Conservation (phyloP, 53 echinoderm and acorn worm species). For the Holothuria leucospilota region DNA sequence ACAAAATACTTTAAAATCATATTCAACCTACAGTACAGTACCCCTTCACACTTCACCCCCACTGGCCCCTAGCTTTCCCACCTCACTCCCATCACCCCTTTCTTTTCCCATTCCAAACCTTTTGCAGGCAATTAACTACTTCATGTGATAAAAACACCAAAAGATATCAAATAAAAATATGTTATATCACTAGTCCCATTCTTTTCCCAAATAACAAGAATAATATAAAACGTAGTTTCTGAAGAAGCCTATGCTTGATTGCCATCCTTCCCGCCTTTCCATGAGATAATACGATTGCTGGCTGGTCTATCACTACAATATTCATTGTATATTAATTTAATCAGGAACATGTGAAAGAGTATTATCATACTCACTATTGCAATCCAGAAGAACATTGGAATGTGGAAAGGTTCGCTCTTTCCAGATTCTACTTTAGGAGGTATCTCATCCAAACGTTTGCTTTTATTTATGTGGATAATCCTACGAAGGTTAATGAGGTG, state of each 20-base stretch:
- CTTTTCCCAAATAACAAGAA: too few species aligned
- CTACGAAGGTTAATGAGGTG: slow-evolving; percentile 81
- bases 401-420: slow-evolving; percentile 72
- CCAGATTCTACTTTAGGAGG: slow-evolving; percentile 44
- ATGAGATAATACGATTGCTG: slow-evolving; percentile 31
- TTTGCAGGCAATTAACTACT: too few species aligned
- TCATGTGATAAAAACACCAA: too few species aligned
- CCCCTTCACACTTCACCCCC: too few species aligned
- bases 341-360: slow-evolving; percentile 81
- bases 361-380: slow-evolving; percentile 78
- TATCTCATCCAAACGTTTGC: slow-evolving; percentile 81
- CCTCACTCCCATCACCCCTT: too few species aligned
- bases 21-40: too few species aligned
- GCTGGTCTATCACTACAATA: slow-evolving; percentile 67
- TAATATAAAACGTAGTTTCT: too few species aligned
- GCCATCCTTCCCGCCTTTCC: slow-evolving; percentile 20
- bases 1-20: too few species aligned
- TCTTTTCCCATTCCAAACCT: too few species aligned
- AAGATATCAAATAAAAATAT: too few species aligned
- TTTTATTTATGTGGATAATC: slow-evolving; percentile 90
- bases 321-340: slow-evolving; percentile 87
- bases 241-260: slow-evolving; percentile 2
- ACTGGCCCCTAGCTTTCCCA: too few species aligned
- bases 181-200: too few species aligned
- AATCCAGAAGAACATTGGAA: slow-evolving; percentile 89